phyloP scores from a whole-genome alignment of 2,888 invertebrate genomes.

The Eudasyphora cyanicolor region DNA sequence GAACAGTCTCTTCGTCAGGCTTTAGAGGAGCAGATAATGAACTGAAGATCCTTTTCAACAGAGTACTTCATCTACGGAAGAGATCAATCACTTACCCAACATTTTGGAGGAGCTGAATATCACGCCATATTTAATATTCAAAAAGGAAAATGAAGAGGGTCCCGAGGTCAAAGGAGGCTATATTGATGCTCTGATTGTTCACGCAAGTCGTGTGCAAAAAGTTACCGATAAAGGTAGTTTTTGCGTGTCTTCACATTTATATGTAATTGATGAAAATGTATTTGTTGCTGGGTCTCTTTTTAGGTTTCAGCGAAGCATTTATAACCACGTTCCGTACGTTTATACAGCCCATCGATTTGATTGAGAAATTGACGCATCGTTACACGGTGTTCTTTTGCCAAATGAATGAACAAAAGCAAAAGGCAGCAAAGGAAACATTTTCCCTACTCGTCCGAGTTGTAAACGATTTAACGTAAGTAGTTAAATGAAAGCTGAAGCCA shows the following conservation, averaged over 20 bases:
- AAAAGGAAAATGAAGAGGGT: conserved; percentile 91
- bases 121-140: conserved; percentile 88
- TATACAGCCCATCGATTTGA: conserved; percentile 91
- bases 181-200: conserved; percentile 95
- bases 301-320: conserved; percentile 90
- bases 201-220: conserved; percentile 97
- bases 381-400: conserved; percentile 85
- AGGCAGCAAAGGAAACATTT: conserved; percentile 92
- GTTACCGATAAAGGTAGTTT: conserved; percentile 77
- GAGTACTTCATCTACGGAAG: conserved; percentile 56
- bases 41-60: background rate
- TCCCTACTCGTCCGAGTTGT: conserved; percentile 96
- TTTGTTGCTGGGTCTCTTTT: too few relatives aligned
- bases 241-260: background rate
- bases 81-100: conserved; percentile 78
- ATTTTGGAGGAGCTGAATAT: conserved; percentile 91
- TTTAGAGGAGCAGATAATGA: background rate
- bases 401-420: conserved; percentile 85
- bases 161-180: conserved; percentile 96
- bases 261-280: background rate
- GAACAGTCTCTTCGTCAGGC: background rate
- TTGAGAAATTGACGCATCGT: conserved; percentile 89
- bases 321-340: conserved; percentile 98
- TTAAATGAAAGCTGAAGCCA: too few relatives aligned
- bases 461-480: conserved; percentile 95